Percentiles rank a stretch among this genome's conserved stretches.
phyloP scores from a whole-genome alignment of 2,888 invertebrate species.

The Electrophaes corylata region DNA sequence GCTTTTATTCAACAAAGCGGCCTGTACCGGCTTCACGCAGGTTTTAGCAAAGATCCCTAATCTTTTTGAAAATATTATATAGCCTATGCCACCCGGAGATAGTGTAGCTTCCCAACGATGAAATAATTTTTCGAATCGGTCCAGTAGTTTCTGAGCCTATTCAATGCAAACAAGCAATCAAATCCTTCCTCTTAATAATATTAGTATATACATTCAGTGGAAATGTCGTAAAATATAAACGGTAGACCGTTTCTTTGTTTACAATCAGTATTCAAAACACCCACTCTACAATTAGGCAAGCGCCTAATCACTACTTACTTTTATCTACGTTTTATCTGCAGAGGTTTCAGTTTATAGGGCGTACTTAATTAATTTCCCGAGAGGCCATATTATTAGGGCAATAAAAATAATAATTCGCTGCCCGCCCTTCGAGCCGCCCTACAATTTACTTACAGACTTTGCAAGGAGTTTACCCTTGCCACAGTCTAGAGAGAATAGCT shows the following conservation, averaged over 20 bases:
- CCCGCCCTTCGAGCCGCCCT: conserved; percentile 49
- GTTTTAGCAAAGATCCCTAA: no score
- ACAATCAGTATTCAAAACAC: conserved; percentile 17
- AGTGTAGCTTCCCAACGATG: no score
- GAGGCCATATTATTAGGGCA: conserved; percentile 56
- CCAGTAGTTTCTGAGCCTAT: no score
- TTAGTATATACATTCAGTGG: background rate
- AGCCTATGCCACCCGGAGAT: no score
- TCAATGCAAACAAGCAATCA: no score
- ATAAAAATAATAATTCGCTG: conserved; percentile 71
- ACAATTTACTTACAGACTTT: conserved; percentile 50
- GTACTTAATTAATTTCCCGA: conserved; percentile 59
- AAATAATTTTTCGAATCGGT: no score
- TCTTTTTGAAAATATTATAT: no score
- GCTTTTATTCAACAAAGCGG: no score
- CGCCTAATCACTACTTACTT: conserved; percentile 19
- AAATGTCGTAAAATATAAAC: background rate
- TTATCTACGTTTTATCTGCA: conserved; percentile 23
- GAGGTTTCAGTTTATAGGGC: conserved; percentile 34
- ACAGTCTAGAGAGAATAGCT: conserved; percentile 5
- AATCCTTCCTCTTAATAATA: no score
- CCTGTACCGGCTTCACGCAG: no score
- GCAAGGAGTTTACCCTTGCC: conserved; percentile 21
- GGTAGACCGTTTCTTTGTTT: background rate
- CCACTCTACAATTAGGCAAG: conserved; percentile 6